Evolutionary conservation across 2,888 invertebrate species (phyloP).

Genomic region (Marasmarcha lunaedactyla): DNA sequence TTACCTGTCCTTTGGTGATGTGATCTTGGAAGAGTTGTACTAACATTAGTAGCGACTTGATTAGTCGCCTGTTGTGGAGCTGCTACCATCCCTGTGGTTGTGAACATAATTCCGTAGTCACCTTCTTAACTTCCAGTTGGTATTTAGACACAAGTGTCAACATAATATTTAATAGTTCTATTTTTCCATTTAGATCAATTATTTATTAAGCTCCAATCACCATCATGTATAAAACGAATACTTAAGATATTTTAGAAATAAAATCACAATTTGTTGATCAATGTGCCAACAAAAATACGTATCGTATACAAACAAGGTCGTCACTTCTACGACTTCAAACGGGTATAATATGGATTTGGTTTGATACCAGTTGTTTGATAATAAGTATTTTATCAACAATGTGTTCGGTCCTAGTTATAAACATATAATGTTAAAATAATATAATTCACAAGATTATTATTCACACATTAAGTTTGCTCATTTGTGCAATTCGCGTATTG

Average conservation of each 20-base stretch:
- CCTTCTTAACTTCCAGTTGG: slow-evolving; percentile 54
- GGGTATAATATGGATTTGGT: slow-evolving; percentile 7
- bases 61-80: slow-evolving; percentile 55
- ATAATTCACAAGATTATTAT: no score
- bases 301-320: slow-evolving; percentile 44
- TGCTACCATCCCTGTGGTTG: slow-evolving; percentile 57
- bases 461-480: no score
- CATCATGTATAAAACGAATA: no score
- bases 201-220: no score
- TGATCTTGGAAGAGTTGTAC: slow-evolving; percentile 57
- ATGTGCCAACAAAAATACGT: slow-evolving; percentile 41
- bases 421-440: no score
- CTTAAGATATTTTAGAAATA: no score
- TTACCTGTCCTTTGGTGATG: slow-evolving; percentile 64
- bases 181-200: background rate
- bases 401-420: no score
- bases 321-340: slow-evolving; percentile 21
- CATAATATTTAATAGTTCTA: slow-evolving; percentile 50
- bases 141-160: slow-evolving; percentile 47
- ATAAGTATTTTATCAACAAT: slow-evolving; percentile 39
- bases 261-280: slow-evolving; percentile 18
- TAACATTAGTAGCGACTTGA: slow-evolving; percentile 57
- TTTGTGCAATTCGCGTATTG: no score
- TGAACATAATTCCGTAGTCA: slow-evolving; percentile 29
- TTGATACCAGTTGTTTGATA: no score